phyloP scores from a whole-genome alignment of 2,113 vertebrate genomes.

The Callipepla californica region DNA sequence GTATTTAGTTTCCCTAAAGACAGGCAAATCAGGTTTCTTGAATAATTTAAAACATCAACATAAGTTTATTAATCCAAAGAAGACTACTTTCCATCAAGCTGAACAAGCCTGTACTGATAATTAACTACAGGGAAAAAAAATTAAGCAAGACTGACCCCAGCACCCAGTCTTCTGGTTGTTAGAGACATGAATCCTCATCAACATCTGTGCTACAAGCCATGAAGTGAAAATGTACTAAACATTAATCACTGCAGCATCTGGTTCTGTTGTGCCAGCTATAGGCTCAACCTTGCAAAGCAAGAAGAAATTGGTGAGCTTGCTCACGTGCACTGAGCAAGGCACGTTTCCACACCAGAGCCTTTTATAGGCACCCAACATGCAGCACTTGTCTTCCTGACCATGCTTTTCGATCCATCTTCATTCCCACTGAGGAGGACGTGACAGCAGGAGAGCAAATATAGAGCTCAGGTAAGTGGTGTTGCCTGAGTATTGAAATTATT shows the following conservation, averaged over 20 bases:
- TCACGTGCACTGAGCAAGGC: background rate
- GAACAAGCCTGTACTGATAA: background rate
- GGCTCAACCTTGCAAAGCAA: background rate
- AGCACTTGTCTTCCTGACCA: background rate
- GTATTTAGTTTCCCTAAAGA: background rate
- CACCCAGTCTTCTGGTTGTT: background rate
- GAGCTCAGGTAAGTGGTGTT: background rate
- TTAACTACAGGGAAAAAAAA: background rate
- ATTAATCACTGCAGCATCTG: background rate
- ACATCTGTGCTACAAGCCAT: background rate
- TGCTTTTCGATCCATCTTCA: background rate
- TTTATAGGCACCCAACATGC: background rate
- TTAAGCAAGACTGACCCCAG: background rate
- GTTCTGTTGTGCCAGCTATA: background rate
- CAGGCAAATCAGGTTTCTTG: background rate
- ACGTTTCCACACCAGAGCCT: background rate
- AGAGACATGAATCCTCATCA: background rate
- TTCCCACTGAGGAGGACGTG: rapidly evolving
- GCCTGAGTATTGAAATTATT: background rate
- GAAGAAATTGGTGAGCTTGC: background rate
- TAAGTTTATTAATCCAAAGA: background rate
- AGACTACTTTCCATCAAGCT: background rate
- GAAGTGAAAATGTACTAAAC: background rate
- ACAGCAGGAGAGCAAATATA: background rate
- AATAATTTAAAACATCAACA: background rate